A percentile compares a stretch with the other conserved stretches of the same genome.
These are phyloP conservation scores for Busseola fusca DNA, from an alignment of 2,888 invertebrate species.

Conservation along the genomic window DNA sequence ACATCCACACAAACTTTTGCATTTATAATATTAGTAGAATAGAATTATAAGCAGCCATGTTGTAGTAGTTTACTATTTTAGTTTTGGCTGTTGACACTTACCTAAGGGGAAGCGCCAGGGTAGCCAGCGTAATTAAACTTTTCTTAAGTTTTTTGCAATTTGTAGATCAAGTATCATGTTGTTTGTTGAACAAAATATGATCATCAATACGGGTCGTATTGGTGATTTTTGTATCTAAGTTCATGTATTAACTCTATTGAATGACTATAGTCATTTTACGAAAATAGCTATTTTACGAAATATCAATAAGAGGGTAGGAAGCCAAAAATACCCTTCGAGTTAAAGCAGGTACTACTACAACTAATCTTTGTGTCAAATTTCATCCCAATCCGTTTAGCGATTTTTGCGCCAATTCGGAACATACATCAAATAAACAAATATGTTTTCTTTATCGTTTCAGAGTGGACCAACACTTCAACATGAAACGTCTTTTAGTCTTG, in stretches of 20 bases:
- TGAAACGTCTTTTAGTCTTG: constrained; percentile 77
- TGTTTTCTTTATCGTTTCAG: constrained; percentile 64
- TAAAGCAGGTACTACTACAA: neutral
- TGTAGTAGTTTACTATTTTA: neutral
- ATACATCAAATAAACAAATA: neutral
- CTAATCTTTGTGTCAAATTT: neutral
- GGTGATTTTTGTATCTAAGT: too few species aligned
- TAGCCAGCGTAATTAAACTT: neutral
- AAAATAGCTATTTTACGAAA: neutral
- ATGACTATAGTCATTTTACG: too few species aligned
- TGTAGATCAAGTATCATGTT: too few species aligned
- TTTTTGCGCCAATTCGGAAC: neutral
- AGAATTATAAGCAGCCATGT: neutral
- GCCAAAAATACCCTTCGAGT: neutral
- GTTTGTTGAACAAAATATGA: too few species aligned
- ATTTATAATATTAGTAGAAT: too few species aligned
- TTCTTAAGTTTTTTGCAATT: neutral
- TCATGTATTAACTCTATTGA: neutral
- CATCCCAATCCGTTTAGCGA: neutral
- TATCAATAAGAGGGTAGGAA: neutral
- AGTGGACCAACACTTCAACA: constrained; percentile 61
- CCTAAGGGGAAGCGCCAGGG: too few species aligned
- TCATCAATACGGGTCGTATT: neutral
- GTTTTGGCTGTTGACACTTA: neutral
- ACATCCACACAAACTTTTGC: too few species aligned